Percentiles rank a stretch among this genome's conserved stretches.
phyloP scores from a whole-genome alignment of 35 echinoderm and acorn worm species.

The Stichopus chloronotus region DNA sequence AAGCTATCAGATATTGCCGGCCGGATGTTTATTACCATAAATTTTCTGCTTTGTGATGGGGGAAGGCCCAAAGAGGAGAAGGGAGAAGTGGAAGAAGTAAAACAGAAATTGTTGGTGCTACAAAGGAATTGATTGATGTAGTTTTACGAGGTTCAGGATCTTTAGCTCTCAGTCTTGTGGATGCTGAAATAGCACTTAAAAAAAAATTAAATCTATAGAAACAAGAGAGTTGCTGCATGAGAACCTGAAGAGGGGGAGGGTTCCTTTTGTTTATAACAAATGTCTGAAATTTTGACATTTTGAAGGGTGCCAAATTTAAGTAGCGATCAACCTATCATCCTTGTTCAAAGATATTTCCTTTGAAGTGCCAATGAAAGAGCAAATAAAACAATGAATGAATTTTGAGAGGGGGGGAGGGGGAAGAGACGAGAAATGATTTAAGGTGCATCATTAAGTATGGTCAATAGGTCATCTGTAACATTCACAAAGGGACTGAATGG shows the following conservation, averaged over 20 bases:
- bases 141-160: not conserved
- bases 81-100: not conserved
- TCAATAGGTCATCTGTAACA: conserved; percentile 20
- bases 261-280: conserved; percentile 12
- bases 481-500: not conserved
- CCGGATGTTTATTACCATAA: not conserved
- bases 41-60: not conserved
- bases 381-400: not conserved
- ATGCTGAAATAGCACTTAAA: not conserved
- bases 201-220: not conserved
- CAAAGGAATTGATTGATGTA: not conserved
- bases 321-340: not conserved
- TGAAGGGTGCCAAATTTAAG: conserved; percentile 20
- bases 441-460: not conserved
- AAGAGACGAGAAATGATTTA: not conserved
- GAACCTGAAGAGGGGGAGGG: not conserved
- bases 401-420: not conserved
- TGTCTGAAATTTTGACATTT: conserved; percentile 17
- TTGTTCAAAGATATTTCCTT: conserved; percentile 25
- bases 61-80: not conserved
- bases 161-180: not conserved
- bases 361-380: conserved; percentile 3
- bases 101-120: not conserved
- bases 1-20: not conserved
- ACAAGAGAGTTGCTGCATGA: not conserved